Percentiles rank a stretch among this genome's conserved stretches.
Conservation (phyloP, 2,888 invertebrate species). For the Lithophane leautieri region DNA sequence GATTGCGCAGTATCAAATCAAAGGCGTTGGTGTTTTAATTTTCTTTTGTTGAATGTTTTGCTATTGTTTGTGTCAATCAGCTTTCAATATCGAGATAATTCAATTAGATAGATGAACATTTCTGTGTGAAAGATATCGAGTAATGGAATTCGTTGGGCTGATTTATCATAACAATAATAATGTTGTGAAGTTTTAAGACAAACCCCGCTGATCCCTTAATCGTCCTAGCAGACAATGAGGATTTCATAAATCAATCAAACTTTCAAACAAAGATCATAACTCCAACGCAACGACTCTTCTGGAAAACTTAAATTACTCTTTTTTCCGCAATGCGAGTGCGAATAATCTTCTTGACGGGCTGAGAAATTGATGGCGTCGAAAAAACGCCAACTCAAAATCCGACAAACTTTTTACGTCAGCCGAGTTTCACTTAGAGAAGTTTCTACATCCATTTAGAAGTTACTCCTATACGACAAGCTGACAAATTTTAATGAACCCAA, state of each 20-base stretch:
- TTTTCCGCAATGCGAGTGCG: constrained; percentile 89
- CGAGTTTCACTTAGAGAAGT: constrained; percentile 90
- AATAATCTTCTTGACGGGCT: constrained; percentile 90
- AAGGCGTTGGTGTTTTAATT: constrained; percentile 62
- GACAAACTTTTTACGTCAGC: constrained; percentile 88
- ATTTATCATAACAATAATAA: constrained; percentile 33
- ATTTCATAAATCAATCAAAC: constrained; percentile 89
- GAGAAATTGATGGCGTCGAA: constrained; percentile 89
- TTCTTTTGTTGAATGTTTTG: constrained; percentile 46
- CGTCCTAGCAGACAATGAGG: constrained; percentile 76
- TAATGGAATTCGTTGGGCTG: constrained; percentile 23
- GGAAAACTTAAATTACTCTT: constrained; percentile 90
- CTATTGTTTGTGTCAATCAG: constrained; percentile 42
- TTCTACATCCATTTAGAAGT: constrained; percentile 90
- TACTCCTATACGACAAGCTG: constrained; percentile 88
- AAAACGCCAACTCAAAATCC: constrained; percentile 85
- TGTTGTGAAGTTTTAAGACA: constrained; percentile 54
- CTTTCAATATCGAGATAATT: constrained; percentile 34
- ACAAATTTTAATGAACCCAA: constrained; percentile 90
- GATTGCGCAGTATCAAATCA: constrained; percentile 66
- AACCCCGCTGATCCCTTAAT: constrained; percentile 72
- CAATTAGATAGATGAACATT: constrained; percentile 30
- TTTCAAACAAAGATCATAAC: constrained; percentile 90
- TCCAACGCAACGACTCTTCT: constrained; percentile 86
- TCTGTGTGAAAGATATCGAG: constrained; percentile 10